Evolutionary conservation across 2,113 vertebrate species (phyloP).

Genomic region (Cettia cetti): DNA sequence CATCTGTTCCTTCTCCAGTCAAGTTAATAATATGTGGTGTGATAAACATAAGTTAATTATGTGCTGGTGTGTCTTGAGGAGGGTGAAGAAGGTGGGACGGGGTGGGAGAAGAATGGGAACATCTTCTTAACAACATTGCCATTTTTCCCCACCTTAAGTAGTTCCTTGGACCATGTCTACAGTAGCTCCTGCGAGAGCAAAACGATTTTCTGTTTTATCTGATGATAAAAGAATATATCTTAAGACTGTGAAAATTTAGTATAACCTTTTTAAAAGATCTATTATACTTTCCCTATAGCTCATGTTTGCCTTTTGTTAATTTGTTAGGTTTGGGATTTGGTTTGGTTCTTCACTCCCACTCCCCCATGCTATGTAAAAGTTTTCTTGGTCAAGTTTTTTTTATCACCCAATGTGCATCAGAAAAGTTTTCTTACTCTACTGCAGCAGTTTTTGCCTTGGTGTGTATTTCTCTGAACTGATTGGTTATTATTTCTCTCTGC

Average conservation of each 20-base stretch:
- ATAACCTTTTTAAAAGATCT: not conserved
- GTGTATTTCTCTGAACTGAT: not conserved
- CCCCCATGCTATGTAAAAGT: not conserved
- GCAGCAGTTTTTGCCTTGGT: not conserved
- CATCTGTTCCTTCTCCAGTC: not conserved
- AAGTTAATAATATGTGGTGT: not conserved
- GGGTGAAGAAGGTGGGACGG: not conserved
- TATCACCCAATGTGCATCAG: not conserved
- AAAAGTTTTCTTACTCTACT: not conserved
- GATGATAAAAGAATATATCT: accelerated
- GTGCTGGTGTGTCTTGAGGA: not conserved
- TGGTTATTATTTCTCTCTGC: not conserved
- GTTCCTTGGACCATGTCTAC: not conserved
- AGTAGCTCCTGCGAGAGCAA: not conserved
- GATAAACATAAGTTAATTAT: not conserved
- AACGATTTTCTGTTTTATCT: not conserved
- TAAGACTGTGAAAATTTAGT: not conserved
- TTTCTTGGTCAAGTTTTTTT: not conserved
- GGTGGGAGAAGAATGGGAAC: not conserved
- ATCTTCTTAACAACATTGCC: not conserved
- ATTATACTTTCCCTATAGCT: not conserved
- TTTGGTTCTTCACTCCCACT: not conserved
- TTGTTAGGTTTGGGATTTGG: not conserved
- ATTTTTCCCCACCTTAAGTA: not conserved
- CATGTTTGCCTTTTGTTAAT: not conserved